Conservation (phyloP, 2,888 invertebrate genomes). For the Epistrophe grossulariae region DNA sequence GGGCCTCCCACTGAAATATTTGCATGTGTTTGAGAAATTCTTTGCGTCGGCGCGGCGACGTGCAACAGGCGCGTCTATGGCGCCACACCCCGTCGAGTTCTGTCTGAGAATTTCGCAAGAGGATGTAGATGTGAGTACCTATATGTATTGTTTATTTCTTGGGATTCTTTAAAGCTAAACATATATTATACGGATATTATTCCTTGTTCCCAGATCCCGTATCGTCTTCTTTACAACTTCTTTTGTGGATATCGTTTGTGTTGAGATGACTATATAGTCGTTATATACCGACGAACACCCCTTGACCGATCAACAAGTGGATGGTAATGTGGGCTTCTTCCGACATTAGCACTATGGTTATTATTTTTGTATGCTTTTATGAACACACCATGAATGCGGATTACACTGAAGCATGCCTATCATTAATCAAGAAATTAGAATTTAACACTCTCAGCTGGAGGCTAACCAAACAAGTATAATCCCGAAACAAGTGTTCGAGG, state of each 20-base stretch:
- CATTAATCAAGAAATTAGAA: slow-evolving; percentile 75
- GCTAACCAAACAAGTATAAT: slow-evolving; percentile 66
- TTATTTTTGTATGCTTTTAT: slow-evolving; percentile 41
- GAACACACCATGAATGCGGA: slow-evolving; percentile 41
- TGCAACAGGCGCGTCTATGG: slow-evolving; percentile 22
- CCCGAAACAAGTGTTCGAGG: slow-evolving; percentile 49
- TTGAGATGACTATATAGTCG: neutral
- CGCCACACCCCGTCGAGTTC: slow-evolving; percentile 73
- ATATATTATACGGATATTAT: slow-evolving; percentile 38
- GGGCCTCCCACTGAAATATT: slow-evolving; percentile 48
- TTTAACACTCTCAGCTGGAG: slow-evolving; percentile 73
- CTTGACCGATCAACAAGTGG: slow-evolving; percentile 58
- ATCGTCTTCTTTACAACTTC: slow-evolving; percentile 20
- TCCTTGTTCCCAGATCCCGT: slow-evolving; percentile 6
- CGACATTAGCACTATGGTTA: slow-evolving; percentile 29
- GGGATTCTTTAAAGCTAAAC: slow-evolving; percentile 26
- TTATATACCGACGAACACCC: slow-evolving; percentile 18
- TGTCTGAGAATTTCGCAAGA: slow-evolving; percentile 52
- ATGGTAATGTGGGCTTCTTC: slow-evolving; percentile 37
- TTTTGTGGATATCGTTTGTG: slow-evolving; percentile 32
- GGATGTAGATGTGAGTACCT: neutral
- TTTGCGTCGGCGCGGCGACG: neutral
- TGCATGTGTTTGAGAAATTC: slow-evolving; percentile 58
- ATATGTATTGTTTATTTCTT: slow-evolving; percentile 12
- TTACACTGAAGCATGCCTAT: slow-evolving; percentile 49